phyloP scores from a whole-genome alignment of 2,797 vertebrate genomes.

The Anguilla anguilla region DNA sequence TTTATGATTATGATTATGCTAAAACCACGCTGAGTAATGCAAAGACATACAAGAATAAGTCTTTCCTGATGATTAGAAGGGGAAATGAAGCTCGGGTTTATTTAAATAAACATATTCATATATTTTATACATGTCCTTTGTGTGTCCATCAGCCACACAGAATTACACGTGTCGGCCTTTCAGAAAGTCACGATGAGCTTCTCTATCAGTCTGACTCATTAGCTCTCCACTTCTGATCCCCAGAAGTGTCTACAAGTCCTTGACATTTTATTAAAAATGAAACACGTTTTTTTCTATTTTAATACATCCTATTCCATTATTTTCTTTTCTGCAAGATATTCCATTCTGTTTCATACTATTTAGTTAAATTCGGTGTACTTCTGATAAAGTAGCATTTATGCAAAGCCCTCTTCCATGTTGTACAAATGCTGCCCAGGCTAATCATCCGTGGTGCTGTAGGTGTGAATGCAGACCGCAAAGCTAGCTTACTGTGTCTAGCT shows the following conservation, averaged over 20 bases:
- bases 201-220: too few relatives aligned
- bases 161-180: too few relatives aligned
- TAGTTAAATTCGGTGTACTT: background rate
- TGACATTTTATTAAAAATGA: background rate
- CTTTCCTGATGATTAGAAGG: too few relatives aligned
- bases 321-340: background rate
- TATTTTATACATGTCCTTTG: too few relatives aligned
- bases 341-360: background rate
- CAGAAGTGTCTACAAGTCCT: too few relatives aligned
- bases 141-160: too few relatives aligned
- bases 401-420: background rate
- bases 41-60: background rate
- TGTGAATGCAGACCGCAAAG: conserved; percentile 20
- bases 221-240: too few relatives aligned
- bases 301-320: background rate
- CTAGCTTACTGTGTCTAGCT: too few relatives aligned
- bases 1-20: conserved; percentile 36
- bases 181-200: too few relatives aligned
- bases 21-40: conserved; percentile 58
- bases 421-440: background rate
- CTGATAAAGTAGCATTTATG: background rate
- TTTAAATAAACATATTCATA: too few relatives aligned
- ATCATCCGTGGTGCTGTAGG: conserved; percentile 19
- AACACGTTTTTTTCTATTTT: background rate
- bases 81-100: too few relatives aligned